A percentile compares a stretch with the other conserved stretches of the same genome.
Evolutionary conservation across 2,113 vertebrate genomes (phyloP).

Genomic region (Morone saxatilis): DNA sequence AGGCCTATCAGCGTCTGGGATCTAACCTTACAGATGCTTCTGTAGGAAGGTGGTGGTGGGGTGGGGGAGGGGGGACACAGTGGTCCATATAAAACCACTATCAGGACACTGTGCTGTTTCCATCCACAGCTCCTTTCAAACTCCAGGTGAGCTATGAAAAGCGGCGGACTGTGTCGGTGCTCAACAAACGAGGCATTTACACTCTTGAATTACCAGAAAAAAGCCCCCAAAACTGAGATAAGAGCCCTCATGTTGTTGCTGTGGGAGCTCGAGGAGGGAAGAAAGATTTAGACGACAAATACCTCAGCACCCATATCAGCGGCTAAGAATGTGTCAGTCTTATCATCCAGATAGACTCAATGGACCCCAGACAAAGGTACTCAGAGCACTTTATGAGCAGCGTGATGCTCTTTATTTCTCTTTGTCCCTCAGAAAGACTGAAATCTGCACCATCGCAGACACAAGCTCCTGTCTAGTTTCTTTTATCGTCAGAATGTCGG

Average conservation of each 20-base stretch:
- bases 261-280: not conserved
- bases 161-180: not conserved
- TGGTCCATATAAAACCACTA: slow-evolving; percentile 41
- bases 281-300: slow-evolving; percentile 40
- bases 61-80: slow-evolving; percentile 31
- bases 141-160: slow-evolving; percentile 44
- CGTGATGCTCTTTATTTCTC: not conserved
- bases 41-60: slow-evolving; percentile 15
- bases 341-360: slow-evolving; percentile 17
- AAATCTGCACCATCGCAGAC: not conserved
- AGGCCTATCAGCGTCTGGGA: slow-evolving; percentile 71
- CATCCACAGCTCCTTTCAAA: slow-evolving; percentile 3
- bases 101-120: not conserved
- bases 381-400: not conserved
- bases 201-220: slow-evolving; percentile 35
- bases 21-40: slow-evolving; percentile 48
- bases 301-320: slow-evolving; percentile 21
- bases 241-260: slow-evolving; percentile 43
- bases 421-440: not conserved
- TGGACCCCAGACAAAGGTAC: slow-evolving; percentile 16
- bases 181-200: slow-evolving; percentile 37
- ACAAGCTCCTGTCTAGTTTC: not conserved
- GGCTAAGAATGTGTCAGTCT: slow-evolving; percentile 45
- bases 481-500: too few species aligned
- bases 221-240: slow-evolving; percentile 44